Conservation (phyloP, 23 tunicate genomes). For the Diplosoma virens region DNA sequence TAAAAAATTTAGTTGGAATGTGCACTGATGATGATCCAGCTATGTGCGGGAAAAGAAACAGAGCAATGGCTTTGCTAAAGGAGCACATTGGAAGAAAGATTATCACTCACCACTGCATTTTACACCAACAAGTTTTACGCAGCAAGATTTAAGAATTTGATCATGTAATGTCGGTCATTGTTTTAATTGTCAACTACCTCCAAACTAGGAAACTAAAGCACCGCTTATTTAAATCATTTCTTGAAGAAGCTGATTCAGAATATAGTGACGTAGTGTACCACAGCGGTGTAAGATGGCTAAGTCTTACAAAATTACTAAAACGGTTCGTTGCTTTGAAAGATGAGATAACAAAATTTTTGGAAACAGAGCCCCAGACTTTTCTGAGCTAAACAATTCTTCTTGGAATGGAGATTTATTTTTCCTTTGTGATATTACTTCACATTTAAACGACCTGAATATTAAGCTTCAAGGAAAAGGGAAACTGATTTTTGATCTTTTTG, state of each 20-base stretch:
- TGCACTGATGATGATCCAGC: slow-evolving; percentile 58
- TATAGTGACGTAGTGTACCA: slow-evolving; percentile 41
- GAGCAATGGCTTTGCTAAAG: slow-evolving; percentile 45
- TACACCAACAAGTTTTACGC: slow-evolving; percentile 41
- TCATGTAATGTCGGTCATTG: slow-evolving; percentile 38
- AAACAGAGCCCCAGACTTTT: background rate
- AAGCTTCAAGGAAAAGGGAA: slow-evolving; percentile 44
- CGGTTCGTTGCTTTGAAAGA: slow-evolving; percentile 38
- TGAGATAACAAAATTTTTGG: slow-evolving; percentile 28
- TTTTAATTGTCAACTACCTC: slow-evolving; percentile 37
- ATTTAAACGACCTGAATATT: slow-evolving; percentile 37
- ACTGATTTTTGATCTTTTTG: slow-evolving; percentile 29
- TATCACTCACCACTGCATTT: slow-evolving; percentile 38
- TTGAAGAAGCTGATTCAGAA: slow-evolving; percentile 36
- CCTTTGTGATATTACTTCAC: slow-evolving; percentile 44
- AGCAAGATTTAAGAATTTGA: slow-evolving; percentile 41
- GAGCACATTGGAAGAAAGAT: slow-evolving; percentile 34
- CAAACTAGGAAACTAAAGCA: slow-evolving; percentile 33
- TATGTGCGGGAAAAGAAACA: slow-evolving; percentile 34
- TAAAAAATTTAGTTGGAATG: slow-evolving; percentile 37
- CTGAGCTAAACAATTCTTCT: slow-evolving; percentile 32
- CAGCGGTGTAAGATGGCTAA: slow-evolving; percentile 36
- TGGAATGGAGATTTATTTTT: slow-evolving; percentile 50
- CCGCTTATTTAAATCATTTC: slow-evolving; percentile 38
- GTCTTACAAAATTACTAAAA: slow-evolving; percentile 38